These are phyloP conservation scores for Battus philenor DNA, from an alignment of 1,140 invertebrate species.

Conservation along the genomic window DNA sequence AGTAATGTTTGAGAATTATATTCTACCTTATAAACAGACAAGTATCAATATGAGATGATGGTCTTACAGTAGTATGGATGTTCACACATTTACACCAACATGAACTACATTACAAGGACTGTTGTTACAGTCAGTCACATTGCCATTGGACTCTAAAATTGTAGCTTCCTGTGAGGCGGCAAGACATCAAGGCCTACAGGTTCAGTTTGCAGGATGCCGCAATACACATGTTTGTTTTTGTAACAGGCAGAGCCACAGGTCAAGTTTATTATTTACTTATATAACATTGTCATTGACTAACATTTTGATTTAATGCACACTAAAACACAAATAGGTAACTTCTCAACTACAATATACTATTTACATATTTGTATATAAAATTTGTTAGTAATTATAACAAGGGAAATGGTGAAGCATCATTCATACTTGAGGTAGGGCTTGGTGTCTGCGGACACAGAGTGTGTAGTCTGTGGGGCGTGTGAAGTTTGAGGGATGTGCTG, in stretches of 20 bases:
- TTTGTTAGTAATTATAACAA: constrained; percentile 65
- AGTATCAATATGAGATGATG: not conserved
- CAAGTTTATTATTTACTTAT: too few species aligned
- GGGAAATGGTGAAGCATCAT: constrained; percentile 33
- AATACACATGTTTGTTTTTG: too few species aligned
- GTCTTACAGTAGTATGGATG: too few species aligned
- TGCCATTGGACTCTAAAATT: not conserved
- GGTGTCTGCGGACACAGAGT: constrained; percentile 31
- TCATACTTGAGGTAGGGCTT: constrained; percentile 70
- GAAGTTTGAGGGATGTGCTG: constrained; percentile 18
- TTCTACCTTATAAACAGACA: not conserved
- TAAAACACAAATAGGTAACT: constrained; percentile 34
- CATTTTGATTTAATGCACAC: constrained; percentile 10
- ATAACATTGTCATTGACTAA: too few species aligned
- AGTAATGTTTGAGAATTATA: not conserved
- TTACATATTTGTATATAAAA: constrained; percentile 69
- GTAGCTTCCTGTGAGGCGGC: not conserved
- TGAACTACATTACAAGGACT: too few species aligned
- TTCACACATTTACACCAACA: too few species aligned
- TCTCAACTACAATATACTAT: constrained; percentile 67
- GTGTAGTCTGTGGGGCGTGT: constrained; percentile 19
- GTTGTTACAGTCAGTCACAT: too few species aligned
- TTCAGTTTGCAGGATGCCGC: too few species aligned
- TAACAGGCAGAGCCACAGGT: too few species aligned
- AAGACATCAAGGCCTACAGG: too few species aligned